Evolutionary conservation across 2,888 invertebrate species (phyloP).

Genomic region (Biston betularia): DNA sequence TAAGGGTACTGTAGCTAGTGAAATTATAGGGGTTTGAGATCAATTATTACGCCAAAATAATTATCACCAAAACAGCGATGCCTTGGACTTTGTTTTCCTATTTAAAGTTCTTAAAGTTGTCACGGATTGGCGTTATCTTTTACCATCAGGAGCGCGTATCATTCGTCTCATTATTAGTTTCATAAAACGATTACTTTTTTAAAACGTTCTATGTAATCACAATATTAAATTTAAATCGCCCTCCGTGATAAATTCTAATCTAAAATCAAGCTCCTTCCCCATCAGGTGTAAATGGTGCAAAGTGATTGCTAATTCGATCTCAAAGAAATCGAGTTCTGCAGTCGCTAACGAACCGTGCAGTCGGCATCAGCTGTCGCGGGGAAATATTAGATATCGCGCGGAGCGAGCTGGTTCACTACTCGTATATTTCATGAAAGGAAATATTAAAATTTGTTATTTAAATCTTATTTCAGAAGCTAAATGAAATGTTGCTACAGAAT

Average conservation of each 20-base stretch:
- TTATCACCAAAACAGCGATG: too few relatives aligned
- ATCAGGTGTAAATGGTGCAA: constrained; percentile 68
- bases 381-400: constrained; percentile 49
- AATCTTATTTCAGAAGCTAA: neutral
- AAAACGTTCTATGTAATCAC: too few relatives aligned
- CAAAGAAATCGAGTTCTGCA: constrained; percentile 71
- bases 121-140: too few relatives aligned
- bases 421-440: constrained; percentile 7
- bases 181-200: too few relatives aligned
- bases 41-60: too few relatives aligned
- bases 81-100: too few relatives aligned
- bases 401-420: constrained; percentile 8
- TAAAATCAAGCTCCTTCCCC: constrained; percentile 31
- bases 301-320: constrained; percentile 79
- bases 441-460: constrained; percentile 5
- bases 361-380: constrained; percentile 59
- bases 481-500: neutral
- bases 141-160: too few relatives aligned
- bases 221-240: neutral
- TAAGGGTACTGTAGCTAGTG: too few relatives aligned
- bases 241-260: constrained; percentile 17
- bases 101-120: too few relatives aligned
- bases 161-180: too few relatives aligned
- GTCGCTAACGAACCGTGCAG: constrained; percentile 71
- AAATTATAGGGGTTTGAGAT: too few relatives aligned